Conservation (phyloP, 2,888 invertebrate genomes). For the Lepidochrysops patricia region DNA sequence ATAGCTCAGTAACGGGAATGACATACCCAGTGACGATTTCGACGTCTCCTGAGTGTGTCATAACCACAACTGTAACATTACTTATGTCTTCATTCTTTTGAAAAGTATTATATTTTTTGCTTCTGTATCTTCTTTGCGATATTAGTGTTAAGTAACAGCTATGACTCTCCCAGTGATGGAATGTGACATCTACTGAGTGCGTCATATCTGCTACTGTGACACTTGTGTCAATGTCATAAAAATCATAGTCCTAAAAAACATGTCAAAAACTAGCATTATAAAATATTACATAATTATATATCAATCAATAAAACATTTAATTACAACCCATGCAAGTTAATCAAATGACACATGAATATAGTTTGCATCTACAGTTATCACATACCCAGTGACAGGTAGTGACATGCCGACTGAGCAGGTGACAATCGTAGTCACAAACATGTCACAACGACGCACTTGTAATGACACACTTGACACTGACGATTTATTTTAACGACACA, state of each 20-base stretch:
- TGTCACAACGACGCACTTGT: neutral
- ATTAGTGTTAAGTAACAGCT: slow-evolving; percentile 2
- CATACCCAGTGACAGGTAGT: slow-evolving; percentile 29
- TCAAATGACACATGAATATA: neutral
- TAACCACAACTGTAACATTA: neutral
- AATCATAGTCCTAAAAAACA: too few relatives aligned
- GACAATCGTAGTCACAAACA: slow-evolving; percentile 14
- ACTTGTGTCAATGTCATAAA: neutral
- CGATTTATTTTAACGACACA: too few relatives aligned
- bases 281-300: too few relatives aligned
- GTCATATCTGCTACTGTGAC: neutral
- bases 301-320: neutral
- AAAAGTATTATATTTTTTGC: neutral
- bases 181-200: slow-evolving; percentile 12
- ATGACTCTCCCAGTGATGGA: slow-evolving; percentile 22
- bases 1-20: slow-evolving; percentile 20
- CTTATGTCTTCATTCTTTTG: neutral
- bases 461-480: neutral
- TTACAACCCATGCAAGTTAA: neutral
- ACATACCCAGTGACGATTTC: slow-evolving; percentile 28
- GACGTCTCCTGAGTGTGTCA: neutral
- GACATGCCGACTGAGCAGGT: slow-evolving; percentile 27
- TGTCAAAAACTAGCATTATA: too few relatives aligned
- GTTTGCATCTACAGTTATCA: slow-evolving; percentile 19
- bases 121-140: neutral